A percentile compares a stretch with the other conserved stretches of the same genome.
Conservation (phyloP, 2,888 invertebrate species). For the Agrotis ipsilon region DNA sequence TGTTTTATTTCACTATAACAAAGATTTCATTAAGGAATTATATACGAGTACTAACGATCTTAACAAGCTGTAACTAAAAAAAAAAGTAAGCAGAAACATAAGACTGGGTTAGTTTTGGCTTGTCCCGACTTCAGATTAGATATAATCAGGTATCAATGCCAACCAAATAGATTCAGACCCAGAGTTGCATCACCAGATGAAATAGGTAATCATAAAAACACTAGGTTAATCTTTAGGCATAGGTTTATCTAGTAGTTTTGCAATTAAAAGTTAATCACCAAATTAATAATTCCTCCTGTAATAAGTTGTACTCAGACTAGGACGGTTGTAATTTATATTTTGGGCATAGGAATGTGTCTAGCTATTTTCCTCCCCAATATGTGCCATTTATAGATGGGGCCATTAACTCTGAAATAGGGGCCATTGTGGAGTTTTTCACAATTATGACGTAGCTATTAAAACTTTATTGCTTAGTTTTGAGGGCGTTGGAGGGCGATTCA, state of each 20-base stretch:
- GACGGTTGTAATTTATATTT: not conserved
- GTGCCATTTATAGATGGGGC: not conserved
- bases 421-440: not conserved
- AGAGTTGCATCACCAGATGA: slow-evolving; percentile 46
- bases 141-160: slow-evolving; percentile 46
- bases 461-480: slow-evolving; percentile 15
- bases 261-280: not conserved
- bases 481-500: slow-evolving; percentile 21
- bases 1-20: too few relatives aligned
- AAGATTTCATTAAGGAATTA: too few relatives aligned
- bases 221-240: slow-evolving; percentile 41
- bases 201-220: slow-evolving; percentile 52
- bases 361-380: not conserved
- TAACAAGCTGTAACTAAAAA: too few relatives aligned
- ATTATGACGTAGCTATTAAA: not conserved
- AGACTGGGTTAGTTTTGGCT: not conserved
- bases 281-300: not conserved
- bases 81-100: not conserved
- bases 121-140: slow-evolving; percentile 29
- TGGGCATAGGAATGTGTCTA: not conserved
- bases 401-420: too few relatives aligned
- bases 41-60: too few relatives aligned
- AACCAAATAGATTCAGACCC: slow-evolving; percentile 23
- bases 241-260: not conserved
- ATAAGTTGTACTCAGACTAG: not conserved